Evolutionary conservation across 2,888 invertebrate genomes (phyloP).

Genomic region (Acanthopleura granulata): DNA sequence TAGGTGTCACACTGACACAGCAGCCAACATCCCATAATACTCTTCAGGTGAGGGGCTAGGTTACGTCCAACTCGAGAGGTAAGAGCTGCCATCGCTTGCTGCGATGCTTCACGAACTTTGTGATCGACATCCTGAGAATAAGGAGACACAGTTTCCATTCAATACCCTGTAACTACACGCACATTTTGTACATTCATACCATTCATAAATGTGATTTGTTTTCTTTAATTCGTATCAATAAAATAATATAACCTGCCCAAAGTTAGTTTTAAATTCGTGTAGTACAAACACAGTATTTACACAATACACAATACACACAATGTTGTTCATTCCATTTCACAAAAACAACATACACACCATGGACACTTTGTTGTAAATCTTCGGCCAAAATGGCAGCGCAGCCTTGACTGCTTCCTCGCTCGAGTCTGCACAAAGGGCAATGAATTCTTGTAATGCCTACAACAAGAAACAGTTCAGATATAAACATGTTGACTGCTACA

Average conservation of each 20-base stretch:
- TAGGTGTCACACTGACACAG: slow-evolving; percentile 87
- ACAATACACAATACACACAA: not conserved
- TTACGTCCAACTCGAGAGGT: slow-evolving; percentile 80
- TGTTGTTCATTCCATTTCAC: not conserved
- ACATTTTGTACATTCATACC: no score
- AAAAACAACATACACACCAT: slow-evolving; percentile 65
- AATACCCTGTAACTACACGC: no score
- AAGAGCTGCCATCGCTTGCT: slow-evolving; percentile 78
- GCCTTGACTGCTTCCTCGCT: slow-evolving; percentile 79
- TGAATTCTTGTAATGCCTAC: slow-evolving; percentile 86
- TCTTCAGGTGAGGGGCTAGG: slow-evolving; percentile 84
- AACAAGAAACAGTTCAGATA: slow-evolving; percentile 23
- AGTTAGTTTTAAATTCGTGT: no score
- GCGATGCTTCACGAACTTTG: slow-evolving; percentile 84
- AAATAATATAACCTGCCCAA: no score
- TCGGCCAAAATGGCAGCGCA: slow-evolving; percentile 86
- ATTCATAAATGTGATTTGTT: no score
- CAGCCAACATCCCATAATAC: slow-evolving; percentile 86
- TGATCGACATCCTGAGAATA: slow-evolving; percentile 79
- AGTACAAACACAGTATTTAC: no score
- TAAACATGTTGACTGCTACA: not conserved
- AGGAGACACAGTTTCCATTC: not conserved
- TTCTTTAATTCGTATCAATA: no score
- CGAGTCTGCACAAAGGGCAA: slow-evolving; percentile 77
- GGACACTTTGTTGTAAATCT: slow-evolving; percentile 81